Evolutionary conservation across 2,888 invertebrate genomes (phyloP).

Genomic region (Alsophila aescularia): DNA sequence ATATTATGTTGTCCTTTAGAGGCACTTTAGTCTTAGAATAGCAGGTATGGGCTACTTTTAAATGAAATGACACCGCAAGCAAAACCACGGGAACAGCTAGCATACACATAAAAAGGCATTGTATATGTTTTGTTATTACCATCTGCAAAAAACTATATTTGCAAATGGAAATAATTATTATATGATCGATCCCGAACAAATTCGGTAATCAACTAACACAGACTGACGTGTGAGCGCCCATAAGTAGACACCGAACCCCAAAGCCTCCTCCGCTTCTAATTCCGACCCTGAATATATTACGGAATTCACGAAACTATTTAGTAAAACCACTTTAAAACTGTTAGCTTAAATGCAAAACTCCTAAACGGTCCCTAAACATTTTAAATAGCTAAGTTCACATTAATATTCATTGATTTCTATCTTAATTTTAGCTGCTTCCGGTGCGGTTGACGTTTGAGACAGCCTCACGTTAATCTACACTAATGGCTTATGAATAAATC

Average conservation of each 20-base stretch:
- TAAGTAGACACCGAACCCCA: background rate
- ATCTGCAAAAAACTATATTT: too few species aligned
- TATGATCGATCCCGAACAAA: too few species aligned
- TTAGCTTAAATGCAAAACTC: conserved; percentile 35
- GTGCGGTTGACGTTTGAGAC: background rate
- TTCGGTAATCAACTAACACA: too few species aligned
- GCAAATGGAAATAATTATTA: too few species aligned
- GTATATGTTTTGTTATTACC: too few species aligned
- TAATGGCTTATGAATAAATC: too few species aligned
- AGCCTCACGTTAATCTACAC: background rate
- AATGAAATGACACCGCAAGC: too few species aligned
- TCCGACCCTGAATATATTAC: conserved; percentile 30
- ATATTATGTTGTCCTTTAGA: too few species aligned
- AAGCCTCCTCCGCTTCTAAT: background rate
- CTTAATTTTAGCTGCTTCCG: conserved; percentile 45
- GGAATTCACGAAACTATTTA: conserved; percentile 42
- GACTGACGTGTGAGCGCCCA: background rate
- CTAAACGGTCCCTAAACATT: conserved; percentile 31
- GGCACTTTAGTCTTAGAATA: too few species aligned
- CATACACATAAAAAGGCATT: too few species aligned
- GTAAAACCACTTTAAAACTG: conserved; percentile 39
- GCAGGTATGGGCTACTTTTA: too few species aligned
- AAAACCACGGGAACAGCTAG: too few species aligned
- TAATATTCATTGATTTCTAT: conserved; percentile 69
- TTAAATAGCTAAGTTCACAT: conserved; percentile 55